A percentile compares a stretch with the other conserved stretches of the same genome.
phyloP scores from a whole-genome alignment of 2,113 vertebrate species.

The Myotis lucifugus region DNA sequence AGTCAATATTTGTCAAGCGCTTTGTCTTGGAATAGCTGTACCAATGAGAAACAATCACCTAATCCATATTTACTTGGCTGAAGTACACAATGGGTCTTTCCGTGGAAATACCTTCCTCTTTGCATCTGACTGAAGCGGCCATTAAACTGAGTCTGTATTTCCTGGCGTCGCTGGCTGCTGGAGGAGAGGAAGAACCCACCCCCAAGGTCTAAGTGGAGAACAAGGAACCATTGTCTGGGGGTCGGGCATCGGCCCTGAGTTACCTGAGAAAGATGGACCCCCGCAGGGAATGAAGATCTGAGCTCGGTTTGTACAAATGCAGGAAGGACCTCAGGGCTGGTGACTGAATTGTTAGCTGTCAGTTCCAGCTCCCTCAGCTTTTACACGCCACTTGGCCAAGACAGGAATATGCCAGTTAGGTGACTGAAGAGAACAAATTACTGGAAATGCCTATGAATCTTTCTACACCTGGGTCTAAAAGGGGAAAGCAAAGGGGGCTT shows the following conservation, averaged over 20 bases:
- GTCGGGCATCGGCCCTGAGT: background rate
- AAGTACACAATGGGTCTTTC: background rate
- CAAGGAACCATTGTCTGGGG: background rate
- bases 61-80: background rate
- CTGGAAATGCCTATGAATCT: background rate
- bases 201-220: background rate
- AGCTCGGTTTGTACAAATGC: background rate
- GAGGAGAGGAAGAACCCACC: background rate
- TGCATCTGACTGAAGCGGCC: background rate
- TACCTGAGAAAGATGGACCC: background rate
- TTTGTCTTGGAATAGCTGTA: background rate
- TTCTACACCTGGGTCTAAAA: background rate
- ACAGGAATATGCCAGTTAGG: background rate
- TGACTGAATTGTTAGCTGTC: background rate
- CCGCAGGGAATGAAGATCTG: background rate
- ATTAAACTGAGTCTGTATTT: background rate
- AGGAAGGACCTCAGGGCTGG: background rate
- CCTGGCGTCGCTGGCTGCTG: background rate
- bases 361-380: background rate
- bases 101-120: background rate
- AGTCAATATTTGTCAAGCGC: background rate
- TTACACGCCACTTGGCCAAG: background rate
- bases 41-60: background rate
- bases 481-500: conserved; percentile 6
- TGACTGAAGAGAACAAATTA: background rate